Conservation (phyloP, 2,797 vertebrate genomes). For the Peromyscus melanophrys region DNA sequence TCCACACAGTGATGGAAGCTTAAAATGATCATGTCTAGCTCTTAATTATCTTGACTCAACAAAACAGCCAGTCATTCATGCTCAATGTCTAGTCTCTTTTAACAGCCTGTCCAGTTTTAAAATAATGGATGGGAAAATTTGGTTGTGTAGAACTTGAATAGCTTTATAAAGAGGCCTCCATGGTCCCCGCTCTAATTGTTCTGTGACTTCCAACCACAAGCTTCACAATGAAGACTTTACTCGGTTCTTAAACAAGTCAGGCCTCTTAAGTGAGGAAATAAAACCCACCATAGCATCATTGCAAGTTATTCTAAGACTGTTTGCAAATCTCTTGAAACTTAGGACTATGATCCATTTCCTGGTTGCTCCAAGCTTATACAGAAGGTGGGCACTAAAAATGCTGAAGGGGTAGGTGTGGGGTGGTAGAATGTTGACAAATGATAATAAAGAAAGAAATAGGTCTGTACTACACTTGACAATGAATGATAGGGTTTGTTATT, state of each 20-base stretch:
- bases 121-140: conserved; percentile 32
- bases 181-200: neutral
- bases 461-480: neutral
- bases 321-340: neutral
- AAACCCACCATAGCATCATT: neutral
- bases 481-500: neutral
- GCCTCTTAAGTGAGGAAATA: neutral
- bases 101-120: conserved; percentile 45
- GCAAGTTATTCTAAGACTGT: neutral
- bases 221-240: conserved; percentile 1
- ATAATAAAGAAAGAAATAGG: neutral
- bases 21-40: conserved; percentile 4
- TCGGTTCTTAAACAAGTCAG: conserved; percentile 6
- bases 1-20: neutral
- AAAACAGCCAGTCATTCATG: conserved; percentile 21
- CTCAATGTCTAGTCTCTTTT: conserved; percentile 32
- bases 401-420: neutral
- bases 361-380: neutral
- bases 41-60: conserved; percentile 8
- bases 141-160: conserved; percentile 7
- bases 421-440: neutral
- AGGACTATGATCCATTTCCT: neutral
- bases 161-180: conserved; percentile 16
- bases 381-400: neutral
- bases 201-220: neutral